Evolutionary conservation across 2,113 vertebrate species (phyloP).

Genomic region (Equus quagga): DNA sequence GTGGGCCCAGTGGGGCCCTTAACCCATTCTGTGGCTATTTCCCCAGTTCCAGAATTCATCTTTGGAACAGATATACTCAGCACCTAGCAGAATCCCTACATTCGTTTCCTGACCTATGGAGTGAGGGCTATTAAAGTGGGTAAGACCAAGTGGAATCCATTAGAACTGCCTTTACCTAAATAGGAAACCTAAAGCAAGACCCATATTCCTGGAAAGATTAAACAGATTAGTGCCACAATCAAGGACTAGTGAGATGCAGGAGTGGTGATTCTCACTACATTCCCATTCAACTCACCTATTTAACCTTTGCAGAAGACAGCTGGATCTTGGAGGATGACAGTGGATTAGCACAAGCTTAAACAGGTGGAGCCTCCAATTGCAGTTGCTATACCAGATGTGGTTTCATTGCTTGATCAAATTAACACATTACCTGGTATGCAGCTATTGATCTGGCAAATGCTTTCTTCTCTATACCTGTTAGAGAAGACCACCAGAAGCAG

Average conservation of each 20-base stretch:
- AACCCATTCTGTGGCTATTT: not conserved
- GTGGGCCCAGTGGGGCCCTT: not conserved
- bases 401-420: not conserved
- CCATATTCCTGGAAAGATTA: not conserved
- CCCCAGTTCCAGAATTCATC: not conserved
- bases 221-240: not conserved
- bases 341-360: not conserved
- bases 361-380: not conserved
- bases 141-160: not conserved
- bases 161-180: not conserved
- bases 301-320: not conserved
- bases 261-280: not conserved
- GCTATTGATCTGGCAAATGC: not conserved
- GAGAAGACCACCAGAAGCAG: not conserved
- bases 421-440: not conserved
- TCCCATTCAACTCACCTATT: not conserved
- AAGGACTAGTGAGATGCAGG: not conserved
- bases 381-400: not conserved
- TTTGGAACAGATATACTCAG: not conserved
- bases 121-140: not conserved
- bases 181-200: not conserved
- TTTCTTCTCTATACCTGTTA: not conserved
- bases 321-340: not conserved
- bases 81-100: not conserved
- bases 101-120: not conserved